Percentiles rank a stretch among this genome's conserved stretches.
These are phyloP conservation scores for Pocillopora verrucosa DNA, from an alignment of 64 coral and sea anemone species.

Conservation along the genomic window DNA sequence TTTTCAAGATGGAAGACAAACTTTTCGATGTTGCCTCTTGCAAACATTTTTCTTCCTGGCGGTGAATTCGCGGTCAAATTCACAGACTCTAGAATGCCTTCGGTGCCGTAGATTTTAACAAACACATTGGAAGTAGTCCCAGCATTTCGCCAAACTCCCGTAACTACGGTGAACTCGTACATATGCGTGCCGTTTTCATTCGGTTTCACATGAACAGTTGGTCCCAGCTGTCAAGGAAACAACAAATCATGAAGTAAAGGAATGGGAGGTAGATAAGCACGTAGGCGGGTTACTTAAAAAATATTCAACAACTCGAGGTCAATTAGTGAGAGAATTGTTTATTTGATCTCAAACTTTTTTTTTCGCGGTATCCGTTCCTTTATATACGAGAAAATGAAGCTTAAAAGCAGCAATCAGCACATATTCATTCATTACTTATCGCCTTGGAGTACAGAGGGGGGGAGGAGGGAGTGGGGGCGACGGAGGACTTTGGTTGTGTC, in stretches of 20 bases:
- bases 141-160: slow-evolving; percentile 29
- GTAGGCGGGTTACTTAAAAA: not conserved
- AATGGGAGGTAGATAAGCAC: not conserved
- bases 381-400: too few species aligned
- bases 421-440: too few species aligned
- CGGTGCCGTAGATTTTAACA: slow-evolving; percentile 12
- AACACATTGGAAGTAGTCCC: slow-evolving; percentile 19
- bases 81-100: not conserved
- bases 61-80: not conserved
- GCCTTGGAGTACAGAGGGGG: too few species aligned
- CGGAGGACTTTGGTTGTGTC: too few species aligned
- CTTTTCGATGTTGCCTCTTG: slow-evolving; percentile 2
- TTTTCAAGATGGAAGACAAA: slow-evolving; percentile 6
- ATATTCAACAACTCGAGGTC: not conserved
- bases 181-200: not conserved
- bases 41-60: not conserved
- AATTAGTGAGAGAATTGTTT: too few species aligned
- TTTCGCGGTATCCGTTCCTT: too few species aligned
- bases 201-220: not conserved
- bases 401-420: too few species aligned
- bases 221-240: not conserved
- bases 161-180: slow-evolving; percentile 3
- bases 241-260: too few species aligned
- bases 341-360: too few species aligned
- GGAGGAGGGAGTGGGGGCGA: too few species aligned